Conservation (phyloP, 1,140 invertebrate genomes). For the Hyposmocoma kahamanoa region DNA sequence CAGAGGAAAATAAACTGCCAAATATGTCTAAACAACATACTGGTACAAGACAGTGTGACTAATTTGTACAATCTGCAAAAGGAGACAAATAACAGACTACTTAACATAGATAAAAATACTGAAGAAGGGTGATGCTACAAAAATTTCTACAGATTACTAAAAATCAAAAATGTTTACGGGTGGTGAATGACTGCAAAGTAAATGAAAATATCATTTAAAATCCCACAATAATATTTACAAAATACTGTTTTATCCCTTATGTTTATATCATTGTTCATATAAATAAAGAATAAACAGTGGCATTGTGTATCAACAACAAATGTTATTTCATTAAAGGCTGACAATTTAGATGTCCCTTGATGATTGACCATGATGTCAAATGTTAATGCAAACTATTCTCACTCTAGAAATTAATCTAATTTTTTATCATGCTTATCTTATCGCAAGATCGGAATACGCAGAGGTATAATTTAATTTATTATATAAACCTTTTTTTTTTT, state of each 20-base stretch:
- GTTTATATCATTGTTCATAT: background rate
- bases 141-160: background rate
- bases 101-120: background rate
- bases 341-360: too few species aligned
- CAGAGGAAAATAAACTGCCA: conserved; percentile 46
- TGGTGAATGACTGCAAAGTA: background rate
- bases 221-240: background rate
- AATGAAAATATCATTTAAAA: background rate
- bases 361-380: too few species aligned
- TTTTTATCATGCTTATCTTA: too few species aligned
- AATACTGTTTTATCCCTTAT: background rate
- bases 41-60: conserved; percentile 31
- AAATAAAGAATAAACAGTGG: too few species aligned
- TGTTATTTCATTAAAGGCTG: too few species aligned
- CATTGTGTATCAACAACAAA: too few species aligned
- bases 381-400: too few species aligned
- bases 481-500: too few species aligned
- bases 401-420: too few species aligned
- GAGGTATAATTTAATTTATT: too few species aligned
- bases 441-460: too few species aligned
- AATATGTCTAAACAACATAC: conserved; percentile 33
- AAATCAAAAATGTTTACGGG: background rate
- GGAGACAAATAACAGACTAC: conserved; percentile 33
- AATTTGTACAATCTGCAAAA: conserved; percentile 53
- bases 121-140: background rate